Conservation (phyloP, 1,140 invertebrate species). For the Eriocheir sinensis region DNA sequence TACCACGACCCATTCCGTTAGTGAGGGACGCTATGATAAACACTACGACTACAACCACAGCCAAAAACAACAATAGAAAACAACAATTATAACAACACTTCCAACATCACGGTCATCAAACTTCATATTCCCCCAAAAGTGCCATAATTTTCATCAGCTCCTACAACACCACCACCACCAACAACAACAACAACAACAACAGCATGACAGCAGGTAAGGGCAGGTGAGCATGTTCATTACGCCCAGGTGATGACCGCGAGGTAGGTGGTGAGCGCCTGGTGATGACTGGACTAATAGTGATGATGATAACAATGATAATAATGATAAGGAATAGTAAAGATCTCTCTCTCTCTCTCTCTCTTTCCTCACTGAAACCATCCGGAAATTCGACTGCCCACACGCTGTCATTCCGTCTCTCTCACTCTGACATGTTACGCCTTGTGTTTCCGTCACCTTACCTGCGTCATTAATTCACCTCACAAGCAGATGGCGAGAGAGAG, state of each 20-base stretch:
- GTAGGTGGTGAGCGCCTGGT: background rate
- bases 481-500: background rate
- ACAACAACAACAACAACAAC: no score
- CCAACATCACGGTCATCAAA: no score
- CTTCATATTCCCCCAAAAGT: no score
- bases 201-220: no score
- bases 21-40: no score
- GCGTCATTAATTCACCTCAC: slow-evolving; percentile 3
- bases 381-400: background rate
- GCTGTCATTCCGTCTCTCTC: background rate
- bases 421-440: background rate
- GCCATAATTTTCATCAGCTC: no score
- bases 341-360: background rate
- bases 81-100: no score
- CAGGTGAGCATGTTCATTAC: background rate
- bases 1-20: no score
- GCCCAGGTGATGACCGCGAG: background rate
- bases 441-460: background rate
- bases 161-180: no score
- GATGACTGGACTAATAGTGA: background rate
- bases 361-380: background rate
- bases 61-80: no score
- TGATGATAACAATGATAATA: background rate
- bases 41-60: no score
- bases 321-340: no score